Conservation (phyloP, 2,888 invertebrate species). For the Euspilapteryx auroguttella region DNA sequence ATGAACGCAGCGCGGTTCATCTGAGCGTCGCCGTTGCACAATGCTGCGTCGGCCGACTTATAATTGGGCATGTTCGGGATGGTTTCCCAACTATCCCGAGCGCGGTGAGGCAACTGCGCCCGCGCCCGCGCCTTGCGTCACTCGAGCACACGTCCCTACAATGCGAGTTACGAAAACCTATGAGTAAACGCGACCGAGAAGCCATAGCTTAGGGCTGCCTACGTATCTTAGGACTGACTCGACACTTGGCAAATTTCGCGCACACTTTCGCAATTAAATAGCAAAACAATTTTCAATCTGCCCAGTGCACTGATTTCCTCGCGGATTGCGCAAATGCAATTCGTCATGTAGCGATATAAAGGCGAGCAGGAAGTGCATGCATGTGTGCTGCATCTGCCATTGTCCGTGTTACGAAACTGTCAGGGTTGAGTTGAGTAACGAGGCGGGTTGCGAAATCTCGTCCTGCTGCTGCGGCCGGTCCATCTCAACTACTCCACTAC, state of each 20-base stretch:
- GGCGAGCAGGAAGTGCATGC: conserved; percentile 56
- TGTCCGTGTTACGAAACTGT: conserved; percentile 54
- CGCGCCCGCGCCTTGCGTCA: conserved; percentile 36
- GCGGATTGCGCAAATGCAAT: conserved; percentile 35
- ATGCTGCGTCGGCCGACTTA: conserved; percentile 28
- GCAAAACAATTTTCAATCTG: too few relatives aligned
- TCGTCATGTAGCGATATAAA: conserved; percentile 37
- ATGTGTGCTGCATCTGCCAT: conserved; percentile 56
- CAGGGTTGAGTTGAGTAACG: conserved; percentile 57
- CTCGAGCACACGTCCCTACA: conserved; percentile 40
- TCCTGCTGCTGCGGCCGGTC: too few relatives aligned
- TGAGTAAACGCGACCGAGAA: conserved; percentile 30
- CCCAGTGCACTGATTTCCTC: conserved; percentile 15
- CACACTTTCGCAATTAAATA: too few relatives aligned
- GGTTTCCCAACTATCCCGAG: conserved; percentile 51
- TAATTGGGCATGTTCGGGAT: conserved; percentile 53
- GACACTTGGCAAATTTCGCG: too few relatives aligned
- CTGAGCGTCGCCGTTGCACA: conserved; percentile 28
- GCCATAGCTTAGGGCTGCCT: conserved; percentile 20
- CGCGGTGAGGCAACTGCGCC: conserved; percentile 36
- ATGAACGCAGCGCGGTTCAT: background rate
- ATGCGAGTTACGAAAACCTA: conserved; percentile 56
- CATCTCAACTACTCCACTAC: too few relatives aligned
- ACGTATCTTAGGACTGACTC: too few relatives aligned
- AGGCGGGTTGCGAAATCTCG: conserved; percentile 39